Evolutionary conservation across 2,888 invertebrate genomes (phyloP), one percentile per base, ranked within the genome.

Genomic region (Stenodema calcarata): DNA sequence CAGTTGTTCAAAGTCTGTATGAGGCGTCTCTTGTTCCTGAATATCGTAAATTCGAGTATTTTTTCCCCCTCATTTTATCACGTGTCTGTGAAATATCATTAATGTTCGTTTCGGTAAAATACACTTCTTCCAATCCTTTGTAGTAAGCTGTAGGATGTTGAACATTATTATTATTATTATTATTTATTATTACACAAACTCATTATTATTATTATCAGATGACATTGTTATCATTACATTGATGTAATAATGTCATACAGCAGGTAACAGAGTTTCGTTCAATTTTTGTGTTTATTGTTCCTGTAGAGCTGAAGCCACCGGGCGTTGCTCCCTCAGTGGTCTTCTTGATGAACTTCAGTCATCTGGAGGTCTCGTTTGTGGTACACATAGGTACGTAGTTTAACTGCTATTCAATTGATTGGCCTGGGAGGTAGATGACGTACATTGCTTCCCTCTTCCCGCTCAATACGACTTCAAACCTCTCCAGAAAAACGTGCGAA

Each of bases 261-360:
- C n/a, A n/a, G n/a, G n/a, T n/a, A n/a, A n/a, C n/a, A n/a, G n/a
- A n/a, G n/a, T n/a, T n/a, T n/a, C n/a, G n/a, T n/a, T n/a, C n/a
- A n/a, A n/a, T 35, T 35, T 7, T 35, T 35, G 2, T 35, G 2
- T 35, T 7, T 7, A 2, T 7, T 35, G 7, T 35, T 35, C 7
- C 35, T 87, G 27, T 73, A 88, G 87, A 47, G 23, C 83, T 30
- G 87, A 86, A 70, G 42, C 69, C 62, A n/a, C 86, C n/a, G 86
- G 81, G n/a, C 86, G 86, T 41, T 78, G 85, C 42, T 86, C 88
- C 16, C 76, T 87, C 23, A 91, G 94, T 88, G 93, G 93, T 90
- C 91, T 95, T 87, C 94, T 93, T 91, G 93, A 94, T 88, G 93
- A 94, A 90, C 92, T 95, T 83, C 92, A 92, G 88, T 91, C 92